Conservation (phyloP, 2,113 vertebrate genomes). For the Muntiacus muntjak region DNA sequence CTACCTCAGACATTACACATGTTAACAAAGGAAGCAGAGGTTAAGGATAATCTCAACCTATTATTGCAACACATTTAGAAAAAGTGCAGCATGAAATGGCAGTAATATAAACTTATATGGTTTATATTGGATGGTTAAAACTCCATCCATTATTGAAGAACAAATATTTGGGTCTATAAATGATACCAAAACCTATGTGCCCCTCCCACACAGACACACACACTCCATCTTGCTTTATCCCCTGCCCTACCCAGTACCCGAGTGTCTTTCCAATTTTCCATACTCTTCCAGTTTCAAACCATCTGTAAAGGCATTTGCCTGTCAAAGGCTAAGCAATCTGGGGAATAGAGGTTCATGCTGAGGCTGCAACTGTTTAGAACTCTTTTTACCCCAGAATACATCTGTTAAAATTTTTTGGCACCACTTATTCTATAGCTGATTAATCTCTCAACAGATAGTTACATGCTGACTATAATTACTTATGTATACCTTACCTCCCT, state of each 20-base stretch:
- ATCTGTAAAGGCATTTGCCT: not conserved
- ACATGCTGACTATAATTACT: not conserved
- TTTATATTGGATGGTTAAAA: not conserved
- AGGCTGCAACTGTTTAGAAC: not conserved
- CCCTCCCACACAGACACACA: not conserved
- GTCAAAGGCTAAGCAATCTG: not conserved
- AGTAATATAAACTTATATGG: not conserved
- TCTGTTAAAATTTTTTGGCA: not conserved
- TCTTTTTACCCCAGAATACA: not conserved
- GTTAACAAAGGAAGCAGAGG: not conserved
- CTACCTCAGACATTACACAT: not conserved
- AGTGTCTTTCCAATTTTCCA: not conserved
- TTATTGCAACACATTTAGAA: not conserved
- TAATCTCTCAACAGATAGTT: not conserved
- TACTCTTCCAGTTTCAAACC: not conserved
- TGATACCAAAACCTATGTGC: not conserved
- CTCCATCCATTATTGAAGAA: not conserved
- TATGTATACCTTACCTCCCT: not conserved
- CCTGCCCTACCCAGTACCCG: not conserved
- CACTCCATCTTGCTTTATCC: not conserved
- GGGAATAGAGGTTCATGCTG: not conserved
- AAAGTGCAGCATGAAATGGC: not conserved
- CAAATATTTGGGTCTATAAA: not conserved
- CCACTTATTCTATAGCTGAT: not conserved
- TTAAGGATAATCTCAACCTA: not conserved